phyloP scores from a whole-genome alignment of 2,888 invertebrate genomes.

The Troilus luridus region DNA sequence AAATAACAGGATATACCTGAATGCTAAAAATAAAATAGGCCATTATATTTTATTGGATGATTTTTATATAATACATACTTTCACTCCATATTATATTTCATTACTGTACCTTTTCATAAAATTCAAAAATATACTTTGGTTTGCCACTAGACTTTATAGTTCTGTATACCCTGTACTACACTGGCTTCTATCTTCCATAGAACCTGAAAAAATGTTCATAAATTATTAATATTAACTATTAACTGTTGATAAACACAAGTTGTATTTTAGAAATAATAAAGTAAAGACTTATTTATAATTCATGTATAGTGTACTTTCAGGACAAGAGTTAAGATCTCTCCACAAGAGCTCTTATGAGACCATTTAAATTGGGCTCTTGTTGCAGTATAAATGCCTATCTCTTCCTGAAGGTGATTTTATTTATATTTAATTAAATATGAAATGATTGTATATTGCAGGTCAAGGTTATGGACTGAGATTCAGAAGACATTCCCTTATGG shows the following conservation, averaged over 20 bases:
- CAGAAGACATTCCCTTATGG: no score
- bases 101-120: slow-evolving; percentile 24
- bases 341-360: background rate
- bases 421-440: no score
- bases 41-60: background rate
- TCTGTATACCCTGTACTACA: slow-evolving; percentile 63
- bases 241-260: background rate
- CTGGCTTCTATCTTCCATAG: slow-evolving; percentile 58
- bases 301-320: background rate
- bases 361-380: background rate
- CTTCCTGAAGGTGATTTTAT: no score
- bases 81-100: background rate
- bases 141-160: slow-evolving; percentile 61
- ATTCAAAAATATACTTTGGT: slow-evolving; percentile 63
- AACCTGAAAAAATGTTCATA: background rate
- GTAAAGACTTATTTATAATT: background rate
- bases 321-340: background rate
- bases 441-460: no score
- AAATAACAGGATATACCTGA: background rate
- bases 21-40: background rate
- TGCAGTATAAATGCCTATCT: background rate
- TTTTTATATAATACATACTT: background rate
- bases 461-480: no score
- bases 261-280: background rate
- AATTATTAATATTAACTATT: background rate